Base-by-base conservation (phyloP, 2,113 vertebrate species). In the Myotis lucifugus region DNA sequence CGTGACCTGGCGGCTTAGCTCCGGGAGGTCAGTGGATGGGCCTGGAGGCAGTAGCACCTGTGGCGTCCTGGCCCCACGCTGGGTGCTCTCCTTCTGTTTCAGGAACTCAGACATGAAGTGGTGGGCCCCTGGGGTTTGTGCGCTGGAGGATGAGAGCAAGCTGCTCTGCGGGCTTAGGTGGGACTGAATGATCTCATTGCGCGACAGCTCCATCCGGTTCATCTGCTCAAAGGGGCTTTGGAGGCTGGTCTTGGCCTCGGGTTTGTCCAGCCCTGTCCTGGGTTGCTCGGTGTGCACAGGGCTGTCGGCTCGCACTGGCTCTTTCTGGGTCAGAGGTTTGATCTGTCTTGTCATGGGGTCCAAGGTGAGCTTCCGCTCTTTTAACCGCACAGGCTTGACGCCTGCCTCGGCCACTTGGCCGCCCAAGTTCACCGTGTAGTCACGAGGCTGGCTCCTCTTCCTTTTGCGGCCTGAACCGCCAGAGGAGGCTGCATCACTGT, bases 131-230 rank as follows among this genome's bases (percentile, higher is more conserved):
- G 99, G 98, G 52, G 98, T 98, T 93, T 99, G 98, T 50, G 98
- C 98, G 27, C 99, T 99, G 0, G 99, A 99, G 0, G 99, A 99
- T 0, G 99, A 99, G 74, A 99, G 98, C 97, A 99, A 98, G 95
- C 99, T 99, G 98, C 99, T 99, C 97, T 99, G 99, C 93, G 99
- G 98, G 98, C 98, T 99, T 94, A 99, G 98, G 98, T 99, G 99
- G 1, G 99, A 99, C 98, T 99, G 99, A 97, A 99, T 99, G 86
- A 99, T 99, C 98, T 99, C 99, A 0, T 99, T 99, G 96, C 99
- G 98, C 1, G 99, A 99, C 93, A 99, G 97, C 91, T 99, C 99
- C 97, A 99, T 99, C 99, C 99, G 99, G 98, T 99, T 99, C 29
- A 99, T 99, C 98, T 99, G 99, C 98, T 99, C 99, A 93, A 99